Percentiles rank a stretch among this genome's conserved stretches.
Conservation (phyloP, 2,113 vertebrate species). For the Lipotes vexillifer region DNA sequence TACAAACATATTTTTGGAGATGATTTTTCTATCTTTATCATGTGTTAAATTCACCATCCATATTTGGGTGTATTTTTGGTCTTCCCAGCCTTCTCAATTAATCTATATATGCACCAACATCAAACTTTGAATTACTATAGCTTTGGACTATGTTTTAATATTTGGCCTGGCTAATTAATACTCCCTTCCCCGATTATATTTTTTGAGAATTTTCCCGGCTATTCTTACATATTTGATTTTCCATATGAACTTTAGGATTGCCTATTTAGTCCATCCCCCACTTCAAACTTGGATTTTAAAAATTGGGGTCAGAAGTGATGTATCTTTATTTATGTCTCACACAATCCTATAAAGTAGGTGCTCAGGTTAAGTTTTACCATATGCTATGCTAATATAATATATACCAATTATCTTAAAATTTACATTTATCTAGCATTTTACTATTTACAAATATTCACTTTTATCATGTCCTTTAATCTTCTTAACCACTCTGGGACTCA, state of each 20-base stretch:
- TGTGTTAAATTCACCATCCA: background rate
- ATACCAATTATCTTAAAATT: background rate
- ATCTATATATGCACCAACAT: background rate
- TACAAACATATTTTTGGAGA: background rate
- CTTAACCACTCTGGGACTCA: background rate
- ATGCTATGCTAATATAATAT: background rate
- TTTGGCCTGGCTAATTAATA: constrained; percentile 9
- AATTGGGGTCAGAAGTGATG: background rate
- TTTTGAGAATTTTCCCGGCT: constrained; percentile 9
- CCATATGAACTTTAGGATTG: background rate
- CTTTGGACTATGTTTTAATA: background rate
- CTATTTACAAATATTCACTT: background rate
- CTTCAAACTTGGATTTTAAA: background rate
- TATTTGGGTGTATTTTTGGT: background rate
- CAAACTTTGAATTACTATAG: background rate
- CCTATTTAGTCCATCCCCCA: background rate
- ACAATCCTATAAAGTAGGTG: background rate
- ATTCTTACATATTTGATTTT: background rate
- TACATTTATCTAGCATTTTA: background rate
- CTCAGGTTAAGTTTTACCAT: background rate
- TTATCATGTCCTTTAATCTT: background rate
- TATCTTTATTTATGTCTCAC: background rate
- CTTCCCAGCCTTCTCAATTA: background rate
- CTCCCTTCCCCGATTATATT: background rate
- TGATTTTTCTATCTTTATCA: background rate